Evolutionary conservation across 2,113 vertebrate genomes (phyloP), one percentile per base, ranked within the genome.

Genomic region (Phaetusa simplex): DNA sequence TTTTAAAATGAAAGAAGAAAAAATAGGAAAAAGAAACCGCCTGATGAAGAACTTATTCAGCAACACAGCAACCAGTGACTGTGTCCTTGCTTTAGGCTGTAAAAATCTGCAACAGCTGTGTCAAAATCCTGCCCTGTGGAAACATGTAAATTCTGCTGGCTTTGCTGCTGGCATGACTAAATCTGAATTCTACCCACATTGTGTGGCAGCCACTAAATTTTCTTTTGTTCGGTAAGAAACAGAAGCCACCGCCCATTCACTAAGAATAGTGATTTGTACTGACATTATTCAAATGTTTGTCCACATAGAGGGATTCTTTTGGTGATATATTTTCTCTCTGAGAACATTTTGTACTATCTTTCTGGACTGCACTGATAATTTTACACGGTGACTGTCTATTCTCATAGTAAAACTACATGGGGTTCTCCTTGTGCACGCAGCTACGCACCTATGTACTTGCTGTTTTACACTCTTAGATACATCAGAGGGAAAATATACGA

Each of bases 161-260:
- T 84, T 56, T 72, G 40, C 34, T 91, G n/a, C 84, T 82, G 67
- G 45, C 36, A 87, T 30, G 70, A 84, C 76, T 94, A 86, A 74
- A 89, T 89, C 86, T 82, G 81, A 85, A 83, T 85, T 91, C 73
- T 86, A 87, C 49, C 42, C 34, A 65, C 40, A n/a, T 23, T 43
- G 9, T 43, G 55, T 72, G 61, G 73, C 84, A 93, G 70, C 21
- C n/a, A 78, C 50, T 82, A 89, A 73, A 91, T 95, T 86, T 88
- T 88, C 38, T 91, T 91, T 85, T 91, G 49, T 84, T 85, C 45
- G 15, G 30, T 22, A 67, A 93, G 88, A 82, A 95, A 86, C 30
- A 91, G 69, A 95, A 91, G 69, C 24, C 61, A 94, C 23, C 81
- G 56, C 17, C 52, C 29, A 88, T 79, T 90, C 65, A 72, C 52